These are phyloP conservation scores for Sinocyclocheilus anophthalmus DNA, from an alignment of 2,113 vertebrate species.

Conservation along the genomic window DNA sequence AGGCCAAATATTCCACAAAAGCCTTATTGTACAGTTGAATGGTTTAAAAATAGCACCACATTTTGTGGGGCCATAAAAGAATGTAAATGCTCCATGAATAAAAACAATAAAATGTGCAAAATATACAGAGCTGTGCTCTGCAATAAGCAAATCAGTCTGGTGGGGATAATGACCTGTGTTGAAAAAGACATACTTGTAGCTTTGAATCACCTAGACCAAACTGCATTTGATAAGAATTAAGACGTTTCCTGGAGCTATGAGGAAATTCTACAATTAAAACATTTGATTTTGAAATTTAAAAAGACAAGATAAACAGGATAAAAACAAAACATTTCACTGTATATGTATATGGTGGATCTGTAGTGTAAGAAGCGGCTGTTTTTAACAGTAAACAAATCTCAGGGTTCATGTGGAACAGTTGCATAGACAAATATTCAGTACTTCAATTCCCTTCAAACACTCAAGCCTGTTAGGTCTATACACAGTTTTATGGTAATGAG, in stretches of 20 bases:
- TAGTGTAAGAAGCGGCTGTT: constrained; percentile 53
- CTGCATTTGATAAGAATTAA: constrained; percentile 3
- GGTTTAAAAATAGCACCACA: constrained; percentile 22
- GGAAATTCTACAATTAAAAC: constrained; percentile 25
- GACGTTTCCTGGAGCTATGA: not conserved
- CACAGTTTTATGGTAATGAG: constrained; percentile 10
- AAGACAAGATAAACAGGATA: constrained; percentile 31
- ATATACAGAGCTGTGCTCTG: constrained; percentile 58
- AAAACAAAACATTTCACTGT: constrained; percentile 18
- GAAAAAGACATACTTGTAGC: not conserved
- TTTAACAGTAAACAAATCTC: constrained; percentile 46
- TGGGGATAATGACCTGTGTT: too few relatives aligned
- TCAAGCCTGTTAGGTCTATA: constrained; percentile 13
- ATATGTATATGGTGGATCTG: constrained; percentile 7
- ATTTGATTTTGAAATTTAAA: constrained; percentile 33
- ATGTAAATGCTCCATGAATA: constrained; percentile 65
- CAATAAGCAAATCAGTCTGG: too few relatives aligned
- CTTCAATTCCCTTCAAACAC: constrained; percentile 32
- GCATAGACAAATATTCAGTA: constrained; percentile 46
- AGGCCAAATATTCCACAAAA: not conserved
- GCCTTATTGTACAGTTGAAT: constrained; percentile 20
- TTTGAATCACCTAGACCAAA: constrained; percentile 2
- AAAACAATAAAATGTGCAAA: constrained; percentile 75
- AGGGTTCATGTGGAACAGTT: constrained; percentile 25
- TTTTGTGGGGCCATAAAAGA: not conserved